Conservation (phyloP, 2,888 invertebrate species). For the Branchellion lobata region DNA sequence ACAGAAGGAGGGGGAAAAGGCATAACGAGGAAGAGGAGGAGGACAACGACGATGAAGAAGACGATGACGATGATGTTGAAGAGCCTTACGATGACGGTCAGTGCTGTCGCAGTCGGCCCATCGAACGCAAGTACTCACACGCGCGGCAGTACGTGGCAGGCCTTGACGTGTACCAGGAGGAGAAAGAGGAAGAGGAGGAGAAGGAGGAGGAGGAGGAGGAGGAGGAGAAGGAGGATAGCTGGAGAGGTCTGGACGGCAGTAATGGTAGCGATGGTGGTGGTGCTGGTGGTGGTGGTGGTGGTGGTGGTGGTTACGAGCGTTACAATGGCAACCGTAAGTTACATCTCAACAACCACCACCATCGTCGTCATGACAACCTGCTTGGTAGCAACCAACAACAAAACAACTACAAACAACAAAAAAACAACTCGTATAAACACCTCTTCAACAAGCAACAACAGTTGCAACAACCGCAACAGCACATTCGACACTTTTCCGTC, state of each 20-base stretch:
- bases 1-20: neutral
- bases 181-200: neutral
- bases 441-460: neutral
- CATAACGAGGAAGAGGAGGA: neutral
- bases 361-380: too few relatives aligned
- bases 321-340: neutral
- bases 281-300: neutral
- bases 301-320: neutral
- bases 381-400: neutral
- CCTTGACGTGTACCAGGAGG: neutral
- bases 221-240: neutral
- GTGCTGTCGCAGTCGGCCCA: neutral
- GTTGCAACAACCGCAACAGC: slow-evolving; percentile 7
- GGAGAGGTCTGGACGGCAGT: neutral
- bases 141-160: too few relatives aligned
- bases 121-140: neutral
- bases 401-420: neutral
- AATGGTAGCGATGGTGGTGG: neutral
- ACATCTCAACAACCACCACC: neutral
- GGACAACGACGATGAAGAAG: neutral
- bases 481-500: slow-evolving; percentile 3
- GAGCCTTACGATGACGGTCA: neutral
- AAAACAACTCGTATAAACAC: neutral
- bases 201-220: neutral
- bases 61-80: neutral